phyloP scores from a whole-genome alignment of 2,888 invertebrate genomes.

The Idaea biselata region DNA sequence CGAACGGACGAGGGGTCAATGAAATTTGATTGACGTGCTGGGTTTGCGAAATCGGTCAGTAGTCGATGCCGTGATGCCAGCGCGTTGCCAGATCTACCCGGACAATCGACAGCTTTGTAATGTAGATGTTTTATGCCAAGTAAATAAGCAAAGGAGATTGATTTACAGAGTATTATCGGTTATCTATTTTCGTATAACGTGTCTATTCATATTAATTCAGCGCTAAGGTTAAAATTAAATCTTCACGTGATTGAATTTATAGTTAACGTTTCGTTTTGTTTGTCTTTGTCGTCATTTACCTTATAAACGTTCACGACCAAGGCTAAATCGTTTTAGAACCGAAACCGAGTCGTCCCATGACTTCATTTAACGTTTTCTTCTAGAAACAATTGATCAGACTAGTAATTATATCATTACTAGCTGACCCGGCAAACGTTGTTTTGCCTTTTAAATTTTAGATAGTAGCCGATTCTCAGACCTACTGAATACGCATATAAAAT shows the following conservation, averaged over 20 bases:
- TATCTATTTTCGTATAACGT: too few relatives aligned
- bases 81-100: background rate
- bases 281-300: slow-evolving; percentile 14
- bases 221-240: background rate
- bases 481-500: too few relatives aligned
- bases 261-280: slow-evolving; percentile 12
- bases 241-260: slow-evolving; percentile 10
- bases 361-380: background rate
- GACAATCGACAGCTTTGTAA: slow-evolving; percentile 10
- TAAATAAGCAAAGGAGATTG: slow-evolving; percentile 22
- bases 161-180: background rate
- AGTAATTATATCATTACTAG: background rate
- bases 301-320: slow-evolving; percentile 35
- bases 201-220: background rate
- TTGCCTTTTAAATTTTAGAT: too few relatives aligned
- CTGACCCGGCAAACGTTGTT: too few relatives aligned
- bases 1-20: slow-evolving; percentile 41
- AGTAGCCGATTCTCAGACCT: too few relatives aligned
- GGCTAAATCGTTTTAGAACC: slow-evolving; percentile 14
- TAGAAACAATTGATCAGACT: background rate
- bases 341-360: background rate
- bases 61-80: slow-evolving; percentile 17
- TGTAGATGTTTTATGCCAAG: slow-evolving; percentile 17
- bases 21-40: slow-evolving; percentile 40
- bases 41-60: slow-evolving; percentile 29